Conservation (phyloP, 2,797 vertebrate genomes). For the Amblyopsis hoosieri region DNA sequence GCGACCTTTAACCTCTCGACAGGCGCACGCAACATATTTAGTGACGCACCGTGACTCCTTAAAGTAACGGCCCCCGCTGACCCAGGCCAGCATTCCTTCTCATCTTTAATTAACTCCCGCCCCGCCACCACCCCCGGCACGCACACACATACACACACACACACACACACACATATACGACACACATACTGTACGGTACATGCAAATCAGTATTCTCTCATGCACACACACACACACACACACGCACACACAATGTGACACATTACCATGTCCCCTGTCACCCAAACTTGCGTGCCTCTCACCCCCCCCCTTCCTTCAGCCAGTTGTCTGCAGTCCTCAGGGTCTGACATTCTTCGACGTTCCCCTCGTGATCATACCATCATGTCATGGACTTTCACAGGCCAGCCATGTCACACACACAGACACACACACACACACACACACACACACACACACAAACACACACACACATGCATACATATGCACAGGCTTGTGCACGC, state of each 20-base stretch:
- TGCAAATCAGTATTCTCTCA: conserved; percentile 2
- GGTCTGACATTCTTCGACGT: conserved; percentile 56
- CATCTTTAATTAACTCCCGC: too few species aligned
- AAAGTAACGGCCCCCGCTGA: too few species aligned
- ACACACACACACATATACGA: conserved; percentile 10
- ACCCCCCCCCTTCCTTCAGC: conserved; percentile 14
- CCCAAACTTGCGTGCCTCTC: conserved; percentile 19
- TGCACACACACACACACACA: conserved; percentile 18
- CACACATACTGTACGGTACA: conserved; percentile 10
- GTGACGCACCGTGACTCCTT: too few species aligned
- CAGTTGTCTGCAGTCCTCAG: conserved; percentile 71
- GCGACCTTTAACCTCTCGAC: too few species aligned
- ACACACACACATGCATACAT: not conserved
- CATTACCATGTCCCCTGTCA: conserved; percentile 21
- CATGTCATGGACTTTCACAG: conserved; percentile 28
- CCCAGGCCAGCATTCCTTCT: too few species aligned
- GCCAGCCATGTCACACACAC: conserved; percentile 27
- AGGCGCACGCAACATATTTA: too few species aligned
- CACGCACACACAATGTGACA: conserved; percentile 10
- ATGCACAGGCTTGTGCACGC: not conserved
- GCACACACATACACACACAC: conserved; percentile 18
- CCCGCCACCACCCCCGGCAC: conserved; percentile 1
- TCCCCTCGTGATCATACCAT: conserved; percentile 53
- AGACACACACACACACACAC: not conserved
- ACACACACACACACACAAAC: not conserved